phyloP scores from a whole-genome alignment of 64 coral and sea anemone species.

The Stichodactyla helianthus region DNA sequence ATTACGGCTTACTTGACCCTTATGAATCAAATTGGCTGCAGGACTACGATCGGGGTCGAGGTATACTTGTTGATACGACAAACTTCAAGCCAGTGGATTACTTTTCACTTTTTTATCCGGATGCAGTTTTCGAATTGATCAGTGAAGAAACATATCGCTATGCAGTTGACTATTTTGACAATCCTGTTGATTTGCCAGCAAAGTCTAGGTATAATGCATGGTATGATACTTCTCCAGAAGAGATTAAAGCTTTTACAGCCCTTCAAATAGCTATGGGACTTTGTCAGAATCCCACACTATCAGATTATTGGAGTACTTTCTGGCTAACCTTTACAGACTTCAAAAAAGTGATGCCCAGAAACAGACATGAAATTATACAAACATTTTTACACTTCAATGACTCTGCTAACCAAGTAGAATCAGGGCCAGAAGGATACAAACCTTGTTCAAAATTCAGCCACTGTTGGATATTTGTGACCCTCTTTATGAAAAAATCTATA shows the following conservation, averaged over 20 bases:
- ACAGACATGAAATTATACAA: slow-evolving; percentile 21
- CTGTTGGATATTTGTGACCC: slow-evolving; percentile 20
- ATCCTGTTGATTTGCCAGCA: slow-evolving; percentile 26
- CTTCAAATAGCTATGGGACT: slow-evolving; percentile 69
- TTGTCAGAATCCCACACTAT: slow-evolving; percentile 42
- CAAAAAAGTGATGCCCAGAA: slow-evolving; percentile 18
- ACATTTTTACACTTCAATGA: slow-evolving; percentile 23
- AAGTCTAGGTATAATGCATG: slow-evolving; percentile 35
- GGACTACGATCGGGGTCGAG: slow-evolving; percentile 22
- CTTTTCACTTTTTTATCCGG: slow-evolving; percentile 48
- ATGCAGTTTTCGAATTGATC: slow-evolving; percentile 55
- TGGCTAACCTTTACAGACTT: slow-evolving; percentile 30
- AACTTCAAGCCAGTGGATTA: slow-evolving; percentile 46
- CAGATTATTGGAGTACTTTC: slow-evolving; percentile 29
- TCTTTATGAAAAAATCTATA: slow-evolving; percentile 45
- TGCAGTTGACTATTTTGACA: slow-evolving; percentile 48
- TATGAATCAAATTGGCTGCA: slow-evolving; percentile 46
- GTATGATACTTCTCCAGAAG: slow-evolving; percentile 40
- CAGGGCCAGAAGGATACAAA: slow-evolving; percentile 31
- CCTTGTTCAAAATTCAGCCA: slow-evolving; percentile 35
- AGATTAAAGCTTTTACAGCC: slow-evolving; percentile 60
- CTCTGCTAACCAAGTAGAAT: slow-evolving; percentile 16
- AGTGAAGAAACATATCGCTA: slow-evolving; percentile 45
- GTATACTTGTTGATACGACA: slow-evolving; percentile 50
- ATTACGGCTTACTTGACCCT: slow-evolving; percentile 27